phyloP scores from a whole-genome alignment of 1,140 invertebrate genomes.

The Dysdera silvatica region DNA sequence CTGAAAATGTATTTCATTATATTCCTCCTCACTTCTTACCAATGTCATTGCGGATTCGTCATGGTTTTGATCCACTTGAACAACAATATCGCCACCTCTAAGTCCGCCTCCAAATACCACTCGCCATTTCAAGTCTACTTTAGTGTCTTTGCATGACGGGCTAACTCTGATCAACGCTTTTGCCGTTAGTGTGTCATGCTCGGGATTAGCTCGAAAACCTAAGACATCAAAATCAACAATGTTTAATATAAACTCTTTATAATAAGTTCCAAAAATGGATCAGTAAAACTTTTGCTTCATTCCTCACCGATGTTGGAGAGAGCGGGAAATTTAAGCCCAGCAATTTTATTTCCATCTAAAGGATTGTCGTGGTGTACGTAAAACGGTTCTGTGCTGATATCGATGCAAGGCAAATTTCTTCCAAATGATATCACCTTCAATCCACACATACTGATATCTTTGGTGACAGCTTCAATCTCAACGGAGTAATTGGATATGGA shows the following conservation, averaged over 20 bases:
- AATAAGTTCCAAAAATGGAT: neutral
- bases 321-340: constrained; percentile 22
- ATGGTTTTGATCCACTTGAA: constrained; percentile 7
- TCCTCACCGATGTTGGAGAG: constrained; percentile 32
- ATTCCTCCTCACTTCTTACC: too few relatives aligned
- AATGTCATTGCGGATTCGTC: constrained; percentile 9
- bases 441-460: constrained; percentile 32
- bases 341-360: constrained; percentile 27
- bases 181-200: constrained; percentile 8
- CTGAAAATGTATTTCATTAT: too few relatives aligned
- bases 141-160: constrained; percentile 12
- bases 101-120: constrained; percentile 8
- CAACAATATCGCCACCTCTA: neutral
- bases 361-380: constrained; percentile 26
- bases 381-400: constrained; percentile 20
- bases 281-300: neutral
- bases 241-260: too few relatives aligned
- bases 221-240: neutral
- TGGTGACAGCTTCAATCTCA: constrained; percentile 18
- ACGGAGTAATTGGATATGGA: constrained; percentile 17
- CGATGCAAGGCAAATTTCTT: constrained; percentile 32
- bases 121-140: constrained; percentile 12
- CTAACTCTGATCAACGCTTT: constrained; percentile 16
- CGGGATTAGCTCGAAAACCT: constrained; percentile 5
- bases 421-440: constrained; percentile 31